A percentile compares a stretch with the other conserved stretches of the same genome.
Evolutionary conservation across 2,888 invertebrate species (phyloP).

Genomic region (Orthosia cruda): DNA sequence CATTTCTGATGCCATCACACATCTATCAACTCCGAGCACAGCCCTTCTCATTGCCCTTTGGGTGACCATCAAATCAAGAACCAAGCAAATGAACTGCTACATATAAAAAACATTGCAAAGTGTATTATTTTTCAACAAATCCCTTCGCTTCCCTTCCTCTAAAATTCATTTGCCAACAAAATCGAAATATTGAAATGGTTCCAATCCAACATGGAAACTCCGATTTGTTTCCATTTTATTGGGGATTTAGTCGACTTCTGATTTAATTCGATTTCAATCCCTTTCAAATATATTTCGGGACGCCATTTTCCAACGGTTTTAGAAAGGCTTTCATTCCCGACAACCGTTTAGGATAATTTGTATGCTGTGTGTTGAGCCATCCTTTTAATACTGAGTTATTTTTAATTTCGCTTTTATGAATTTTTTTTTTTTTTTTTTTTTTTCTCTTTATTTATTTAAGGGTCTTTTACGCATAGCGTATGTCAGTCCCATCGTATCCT

Average conservation of each 20-base stretch:
- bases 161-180: slow-evolving; percentile 20
- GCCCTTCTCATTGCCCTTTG: too few species aligned
- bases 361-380: slow-evolving; percentile 21
- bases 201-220: slow-evolving; percentile 6
- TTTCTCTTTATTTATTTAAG: too few species aligned
- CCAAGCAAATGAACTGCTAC: too few species aligned
- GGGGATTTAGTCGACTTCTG: slow-evolving; percentile 45
- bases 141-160: too few species aligned
- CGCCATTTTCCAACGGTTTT: slow-evolving; percentile 41
- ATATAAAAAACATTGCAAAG: not conserved
- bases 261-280: slow-evolving; percentile 44
- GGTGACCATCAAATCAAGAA: too few species aligned
- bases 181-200: slow-evolving; percentile 33
- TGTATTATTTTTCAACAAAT: not conserved
- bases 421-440: too few species aligned
- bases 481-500: too few species aligned
- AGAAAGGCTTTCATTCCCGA: slow-evolving; percentile 15
- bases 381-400: slow-evolving; percentile 17
- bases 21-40: too few species aligned
- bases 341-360: slow-evolving; percentile 24
- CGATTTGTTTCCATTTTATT: slow-evolving; percentile 47
- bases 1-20: too few species aligned
- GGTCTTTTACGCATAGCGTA: too few species aligned
- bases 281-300: slow-evolving; percentile 34
- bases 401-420: slow-evolving; percentile 24